Evolutionary conservation across 2,888 invertebrate genomes (phyloP).

Genomic region (Oasisia sp.): DNA sequence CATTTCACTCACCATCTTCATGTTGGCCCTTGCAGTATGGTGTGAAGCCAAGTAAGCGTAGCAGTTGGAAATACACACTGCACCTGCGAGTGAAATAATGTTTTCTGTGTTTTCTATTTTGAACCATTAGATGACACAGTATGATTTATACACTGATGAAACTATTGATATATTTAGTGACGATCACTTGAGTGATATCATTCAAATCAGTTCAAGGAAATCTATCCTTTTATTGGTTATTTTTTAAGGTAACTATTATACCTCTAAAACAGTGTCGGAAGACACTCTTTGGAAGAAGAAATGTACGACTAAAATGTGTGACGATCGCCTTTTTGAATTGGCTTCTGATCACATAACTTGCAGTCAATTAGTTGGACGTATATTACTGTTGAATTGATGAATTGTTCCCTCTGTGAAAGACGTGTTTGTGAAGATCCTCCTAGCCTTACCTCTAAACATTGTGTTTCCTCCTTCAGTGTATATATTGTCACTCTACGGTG

Average conservation of each 20-base stretch:
- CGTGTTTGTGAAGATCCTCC: background rate
- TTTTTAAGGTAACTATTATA: background rate
- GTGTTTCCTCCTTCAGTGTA: background rate
- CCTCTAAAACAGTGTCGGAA: background rate
- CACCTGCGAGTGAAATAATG: background rate
- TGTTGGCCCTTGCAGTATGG: background rate
- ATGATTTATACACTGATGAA: background rate
- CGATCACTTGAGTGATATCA: background rate
- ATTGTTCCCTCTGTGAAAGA: background rate
- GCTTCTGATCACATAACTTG: background rate
- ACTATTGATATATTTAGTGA: background rate
- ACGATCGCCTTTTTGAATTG: background rate
- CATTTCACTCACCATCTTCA: background rate
- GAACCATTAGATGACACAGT: background rate
- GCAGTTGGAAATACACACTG: background rate
- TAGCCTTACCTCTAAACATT: background rate
- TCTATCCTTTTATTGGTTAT: background rate
- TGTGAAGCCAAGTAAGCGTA: background rate
- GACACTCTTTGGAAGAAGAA: background rate
- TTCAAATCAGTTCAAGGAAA: background rate
- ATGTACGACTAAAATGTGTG: background rate
- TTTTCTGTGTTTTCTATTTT: background rate
- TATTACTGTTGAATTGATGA: background rate
- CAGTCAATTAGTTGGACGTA: background rate
- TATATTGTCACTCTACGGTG: background rate